Conservation (phyloP, 2,113 vertebrate species). For the Pogonocichla stellata region DNA sequence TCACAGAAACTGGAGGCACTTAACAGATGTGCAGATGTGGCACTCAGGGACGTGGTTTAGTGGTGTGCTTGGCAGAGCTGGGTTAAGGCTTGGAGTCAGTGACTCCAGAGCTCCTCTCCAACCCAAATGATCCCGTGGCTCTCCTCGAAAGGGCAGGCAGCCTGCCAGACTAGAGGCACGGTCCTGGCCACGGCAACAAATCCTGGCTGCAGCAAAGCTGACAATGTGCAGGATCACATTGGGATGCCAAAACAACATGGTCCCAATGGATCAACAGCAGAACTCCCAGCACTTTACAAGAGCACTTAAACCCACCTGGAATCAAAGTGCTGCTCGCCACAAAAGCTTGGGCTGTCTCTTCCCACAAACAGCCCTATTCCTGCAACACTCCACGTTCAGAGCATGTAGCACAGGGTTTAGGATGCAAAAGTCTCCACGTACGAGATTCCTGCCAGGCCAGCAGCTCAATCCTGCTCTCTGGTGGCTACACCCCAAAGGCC, state of each 20-base stretch:
- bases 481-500: not conserved
- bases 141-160: not conserved
- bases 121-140: not conserved
- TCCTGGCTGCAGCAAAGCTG: not conserved
- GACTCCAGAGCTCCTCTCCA: not conserved
- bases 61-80: not conserved
- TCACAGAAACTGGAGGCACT: not conserved
- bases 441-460: not conserved
- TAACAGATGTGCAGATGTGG: not conserved
- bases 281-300: not conserved
- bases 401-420: accelerated
- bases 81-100: too few species aligned
- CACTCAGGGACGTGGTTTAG: not conserved
- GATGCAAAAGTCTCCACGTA: accelerated
- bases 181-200: not conserved
- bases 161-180: accelerated
- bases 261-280: not conserved
- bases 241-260: not conserved
- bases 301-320: not conserved
- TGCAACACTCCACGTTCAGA: not conserved
- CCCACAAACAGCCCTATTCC: accelerated
- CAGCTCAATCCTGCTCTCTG: slow-evolving; percentile 60
- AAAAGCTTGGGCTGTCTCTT: not conserved
- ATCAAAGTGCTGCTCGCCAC: not conserved
- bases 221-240: not conserved